A percentile compares a stretch with the other conserved stretches of the same genome.
These are phyloP conservation scores for Lutjanus erythropterus DNA, from an alignment of 2,113 vertebrate genomes.

Conservation along the genomic window DNA sequence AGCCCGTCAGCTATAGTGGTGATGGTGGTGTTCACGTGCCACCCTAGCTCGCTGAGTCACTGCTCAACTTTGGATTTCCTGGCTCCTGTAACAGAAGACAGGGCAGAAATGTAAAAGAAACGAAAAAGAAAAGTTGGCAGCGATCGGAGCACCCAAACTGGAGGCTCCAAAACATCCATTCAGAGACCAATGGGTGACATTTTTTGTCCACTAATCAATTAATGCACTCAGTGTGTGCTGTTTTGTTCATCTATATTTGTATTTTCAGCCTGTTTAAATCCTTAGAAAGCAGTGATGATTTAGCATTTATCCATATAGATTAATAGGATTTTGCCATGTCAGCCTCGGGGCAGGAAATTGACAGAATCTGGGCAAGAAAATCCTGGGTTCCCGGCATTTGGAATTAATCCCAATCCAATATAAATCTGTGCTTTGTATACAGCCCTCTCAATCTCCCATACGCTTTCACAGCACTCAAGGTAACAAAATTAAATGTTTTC, in stretches of 20 bases:
- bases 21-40: neutral
- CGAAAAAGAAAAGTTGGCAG: constrained; percentile 18
- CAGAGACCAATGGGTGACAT: neutral
- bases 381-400: constrained; percentile 2
- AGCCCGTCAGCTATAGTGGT: neutral
- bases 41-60: neutral
- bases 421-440: constrained; percentile 2
- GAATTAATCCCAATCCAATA: constrained; percentile 36
- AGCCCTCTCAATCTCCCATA: constrained; percentile 1
- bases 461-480: constrained; percentile 24
- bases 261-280: constrained; percentile 19
- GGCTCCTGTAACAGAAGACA: neutral
- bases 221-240: neutral
- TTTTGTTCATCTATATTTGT: constrained; percentile 14
- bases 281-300: constrained; percentile 26
- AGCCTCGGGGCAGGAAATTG: neutral
- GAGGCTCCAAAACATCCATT: constrained; percentile 14
- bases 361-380: constrained; percentile 45
- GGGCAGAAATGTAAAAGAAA: neutral
- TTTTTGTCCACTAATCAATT: constrained; percentile 6
- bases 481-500: constrained; percentile 48
- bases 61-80: neutral
- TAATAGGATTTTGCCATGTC: constrained; percentile 16
- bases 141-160: neutral
- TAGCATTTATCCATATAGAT: constrained; percentile 7